Conservation (phyloP, 2,113 vertebrate species). For the Corynorhinus townsendii region DNA sequence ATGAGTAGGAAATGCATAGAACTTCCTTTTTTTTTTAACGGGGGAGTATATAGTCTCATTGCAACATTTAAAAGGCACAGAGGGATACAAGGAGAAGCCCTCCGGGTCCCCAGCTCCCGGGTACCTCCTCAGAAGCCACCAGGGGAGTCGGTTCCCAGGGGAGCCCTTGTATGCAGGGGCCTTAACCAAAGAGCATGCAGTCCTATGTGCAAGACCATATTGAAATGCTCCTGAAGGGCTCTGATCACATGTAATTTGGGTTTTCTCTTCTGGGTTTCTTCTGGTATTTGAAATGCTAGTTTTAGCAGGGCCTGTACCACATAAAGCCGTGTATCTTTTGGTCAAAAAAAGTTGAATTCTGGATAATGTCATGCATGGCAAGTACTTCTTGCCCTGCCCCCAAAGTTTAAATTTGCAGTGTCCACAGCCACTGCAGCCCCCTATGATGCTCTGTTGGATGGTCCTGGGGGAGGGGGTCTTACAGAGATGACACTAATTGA, state of each 20-base stretch:
- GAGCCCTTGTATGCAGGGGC: accelerated
- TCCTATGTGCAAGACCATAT: accelerated
- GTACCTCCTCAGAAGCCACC: background rate
- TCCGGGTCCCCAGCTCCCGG: background rate
- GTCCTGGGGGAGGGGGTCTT: accelerated
- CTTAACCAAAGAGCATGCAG: background rate
- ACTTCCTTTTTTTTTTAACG: background rate
- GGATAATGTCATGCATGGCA: accelerated
- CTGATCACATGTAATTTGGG: background rate
- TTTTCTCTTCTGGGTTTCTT: background rate
- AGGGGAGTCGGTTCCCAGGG: too few relatives aligned
- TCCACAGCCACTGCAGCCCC: background rate
- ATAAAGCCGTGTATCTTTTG: background rate
- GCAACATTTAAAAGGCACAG: background rate
- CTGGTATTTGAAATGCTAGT: background rate
- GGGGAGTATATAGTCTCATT: background rate
- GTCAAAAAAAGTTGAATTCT: background rate
- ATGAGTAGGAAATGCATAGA: background rate
- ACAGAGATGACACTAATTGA: accelerated
- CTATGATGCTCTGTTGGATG: accelerated
- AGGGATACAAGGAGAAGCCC: background rate
- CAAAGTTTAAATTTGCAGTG: too few relatives aligned
- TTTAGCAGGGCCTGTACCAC: background rate
- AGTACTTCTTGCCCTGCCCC: background rate
- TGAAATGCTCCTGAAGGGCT: background rate